These are phyloP conservation scores for Protobothrops mucrosquamatus DNA, from an alignment of 2,113 vertebrate species.

Conservation along the genomic window DNA sequence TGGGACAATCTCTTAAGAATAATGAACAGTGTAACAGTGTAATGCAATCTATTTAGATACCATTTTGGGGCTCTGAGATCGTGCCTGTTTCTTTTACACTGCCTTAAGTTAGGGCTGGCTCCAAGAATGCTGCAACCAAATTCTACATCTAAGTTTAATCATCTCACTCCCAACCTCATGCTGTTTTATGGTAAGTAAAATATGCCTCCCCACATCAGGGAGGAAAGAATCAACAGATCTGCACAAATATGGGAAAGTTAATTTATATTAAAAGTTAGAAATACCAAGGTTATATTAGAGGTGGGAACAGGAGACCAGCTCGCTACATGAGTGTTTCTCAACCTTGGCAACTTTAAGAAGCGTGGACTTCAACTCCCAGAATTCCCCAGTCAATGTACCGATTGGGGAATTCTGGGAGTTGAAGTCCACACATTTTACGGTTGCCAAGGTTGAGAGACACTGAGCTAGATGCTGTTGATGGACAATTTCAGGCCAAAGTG, in stretches of 20 bases:
- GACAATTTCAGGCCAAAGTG: not conserved
- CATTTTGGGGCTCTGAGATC: not conserved
- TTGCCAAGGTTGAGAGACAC: too few species aligned
- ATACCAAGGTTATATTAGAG: not conserved
- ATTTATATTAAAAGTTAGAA: not conserved
- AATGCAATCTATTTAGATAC: not conserved
- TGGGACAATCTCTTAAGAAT: not conserved
- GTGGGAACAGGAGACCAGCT: not conserved
- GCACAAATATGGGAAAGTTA: not conserved
- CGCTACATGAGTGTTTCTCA: not conserved
- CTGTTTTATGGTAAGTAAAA: not conserved
- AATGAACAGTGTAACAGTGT: not conserved
- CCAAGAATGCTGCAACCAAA: not conserved
- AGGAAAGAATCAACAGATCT: not conserved
- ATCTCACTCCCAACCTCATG: not conserved
- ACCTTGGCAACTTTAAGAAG: not conserved
- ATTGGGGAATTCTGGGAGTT: not conserved
- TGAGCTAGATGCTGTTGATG: not conserved
- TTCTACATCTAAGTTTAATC: not conserved
- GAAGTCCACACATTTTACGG: not conserved
- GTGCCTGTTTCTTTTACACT: not conserved
- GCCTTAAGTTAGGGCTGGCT: not conserved
- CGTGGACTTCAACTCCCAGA: not conserved
- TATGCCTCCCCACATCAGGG: not conserved
- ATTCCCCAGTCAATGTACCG: not conserved